These are phyloP conservation scores for Lucilia cuprina DNA, from an alignment of 1,140 invertebrate species.

Conservation along the genomic window DNA sequence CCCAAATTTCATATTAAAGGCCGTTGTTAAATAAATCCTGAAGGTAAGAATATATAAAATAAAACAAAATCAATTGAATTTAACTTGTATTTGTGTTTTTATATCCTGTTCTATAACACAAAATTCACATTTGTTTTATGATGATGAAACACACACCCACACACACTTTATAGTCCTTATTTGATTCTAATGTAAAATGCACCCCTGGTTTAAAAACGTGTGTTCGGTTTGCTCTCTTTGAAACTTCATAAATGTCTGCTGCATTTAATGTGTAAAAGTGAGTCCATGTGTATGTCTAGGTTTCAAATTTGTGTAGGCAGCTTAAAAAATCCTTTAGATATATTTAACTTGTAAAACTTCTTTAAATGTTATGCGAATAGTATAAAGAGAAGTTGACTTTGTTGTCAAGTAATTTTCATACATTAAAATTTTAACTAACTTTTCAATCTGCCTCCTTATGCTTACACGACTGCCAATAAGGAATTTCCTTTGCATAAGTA, in stretches of 20 bases:
- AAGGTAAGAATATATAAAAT: neutral
- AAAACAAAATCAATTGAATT: slow-evolving; percentile 10
- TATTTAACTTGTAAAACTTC: too few species aligned
- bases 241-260: neutral
- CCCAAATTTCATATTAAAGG: neutral
- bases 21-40: neutral
- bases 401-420: too few species aligned
- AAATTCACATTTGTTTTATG: slow-evolving; percentile 2
- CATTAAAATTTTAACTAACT: too few species aligned
- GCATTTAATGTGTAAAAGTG: neutral
- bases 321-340: too few species aligned
- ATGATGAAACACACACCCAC: neutral
- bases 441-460: too few species aligned
- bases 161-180: neutral
- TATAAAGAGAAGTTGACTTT: too few species aligned
- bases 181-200: neutral
- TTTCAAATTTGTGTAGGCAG: too few species aligned
- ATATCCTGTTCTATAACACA: neutral
- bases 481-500: neutral
- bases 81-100: neutral
- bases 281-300: too few species aligned
- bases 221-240: neutral
- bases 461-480: too few species aligned
- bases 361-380: too few species aligned
- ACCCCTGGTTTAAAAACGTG: neutral